Percentiles rank a stretch among this genome's conserved stretches.
Conservation (phyloP, 2,113 vertebrate species). For the Apeltes quadracus region DNA sequence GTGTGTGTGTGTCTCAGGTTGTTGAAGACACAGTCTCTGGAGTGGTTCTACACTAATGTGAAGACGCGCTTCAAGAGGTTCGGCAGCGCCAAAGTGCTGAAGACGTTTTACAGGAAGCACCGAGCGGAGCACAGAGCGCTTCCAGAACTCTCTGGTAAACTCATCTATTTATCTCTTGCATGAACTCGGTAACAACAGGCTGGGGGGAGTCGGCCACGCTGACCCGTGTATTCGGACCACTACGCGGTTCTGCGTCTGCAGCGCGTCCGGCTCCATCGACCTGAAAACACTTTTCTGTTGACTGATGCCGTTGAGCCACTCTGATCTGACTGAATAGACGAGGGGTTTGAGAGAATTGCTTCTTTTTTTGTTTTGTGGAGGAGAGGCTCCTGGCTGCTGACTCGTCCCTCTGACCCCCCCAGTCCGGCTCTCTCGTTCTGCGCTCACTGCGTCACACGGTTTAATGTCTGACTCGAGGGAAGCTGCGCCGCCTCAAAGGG, state of each 20-base stretch:
- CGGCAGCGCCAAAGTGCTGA: slow-evolving; percentile 96
- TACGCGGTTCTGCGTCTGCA: too few relatives aligned
- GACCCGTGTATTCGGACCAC: too few relatives aligned
- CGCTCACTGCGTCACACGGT: slow-evolving; percentile 4
- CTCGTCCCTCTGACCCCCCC: slow-evolving; percentile 24
- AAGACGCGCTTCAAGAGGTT: slow-evolving; percentile 95
- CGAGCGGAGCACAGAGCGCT: slow-evolving; percentile 81
- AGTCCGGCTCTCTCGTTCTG: too few relatives aligned
- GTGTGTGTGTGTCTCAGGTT: slow-evolving; percentile 77
- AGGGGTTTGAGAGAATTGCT: slow-evolving; percentile 52
- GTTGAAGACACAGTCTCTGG: slow-evolving; percentile 89
- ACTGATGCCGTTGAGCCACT: slow-evolving; percentile 10
- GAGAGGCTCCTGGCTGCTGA: slow-evolving; percentile 45
- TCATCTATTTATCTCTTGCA: neutral
- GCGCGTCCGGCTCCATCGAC: too few relatives aligned
- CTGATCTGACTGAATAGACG: slow-evolving; percentile 48
- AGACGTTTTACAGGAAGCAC: slow-evolving; percentile 92
- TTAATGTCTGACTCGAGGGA: slow-evolving; percentile 31
- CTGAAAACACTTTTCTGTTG: too few relatives aligned
- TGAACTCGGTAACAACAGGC: too few relatives aligned
- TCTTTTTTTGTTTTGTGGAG: slow-evolving; percentile 52
- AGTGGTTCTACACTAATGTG: slow-evolving; percentile 97
- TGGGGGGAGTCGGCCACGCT: too few relatives aligned
- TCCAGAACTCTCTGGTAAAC: slow-evolving; percentile 84
- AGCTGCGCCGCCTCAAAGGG: slow-evolving; percentile 13